phyloP scores from a whole-genome alignment of 2,888 invertebrate species.

The Drosophila tripunctata region DNA sequence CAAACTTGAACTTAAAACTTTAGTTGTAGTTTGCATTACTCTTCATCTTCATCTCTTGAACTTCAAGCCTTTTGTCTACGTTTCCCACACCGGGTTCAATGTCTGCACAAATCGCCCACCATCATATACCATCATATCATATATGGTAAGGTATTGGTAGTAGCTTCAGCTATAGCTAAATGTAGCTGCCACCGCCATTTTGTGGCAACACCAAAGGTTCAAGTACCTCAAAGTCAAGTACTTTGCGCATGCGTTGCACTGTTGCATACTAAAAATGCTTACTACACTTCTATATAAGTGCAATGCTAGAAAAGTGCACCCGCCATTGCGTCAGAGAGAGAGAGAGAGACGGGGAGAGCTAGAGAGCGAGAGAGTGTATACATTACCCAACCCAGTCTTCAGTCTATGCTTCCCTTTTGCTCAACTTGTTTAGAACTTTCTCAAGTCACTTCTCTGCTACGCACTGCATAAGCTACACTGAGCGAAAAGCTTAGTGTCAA shows the following conservation, averaged over 20 bases:
- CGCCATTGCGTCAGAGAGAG: constrained; percentile 24
- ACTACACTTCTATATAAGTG: constrained; percentile 6
- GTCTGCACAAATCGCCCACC: constrained; percentile 56
- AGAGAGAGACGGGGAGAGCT: neutral
- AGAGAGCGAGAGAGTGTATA: constrained; percentile 11
- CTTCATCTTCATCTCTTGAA: neutral
- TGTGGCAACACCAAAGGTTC: constrained; percentile 63
- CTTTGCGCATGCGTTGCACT: constrained; percentile 67
- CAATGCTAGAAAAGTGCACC: constrained; percentile 54
- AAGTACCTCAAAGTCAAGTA: constrained; percentile 65
- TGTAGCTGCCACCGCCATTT: constrained; percentile 65
- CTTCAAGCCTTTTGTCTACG: constrained; percentile 23
- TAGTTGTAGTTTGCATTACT: too few species aligned
- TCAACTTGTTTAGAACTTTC: constrained; percentile 51
- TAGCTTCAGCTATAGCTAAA: neutral
- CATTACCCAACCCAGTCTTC: constrained; percentile 48
- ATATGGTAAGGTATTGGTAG: constrained; percentile 12
- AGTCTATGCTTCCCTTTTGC: constrained; percentile 47
- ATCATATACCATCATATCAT: constrained; percentile 57
- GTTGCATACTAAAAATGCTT: constrained; percentile 32
- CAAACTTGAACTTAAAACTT: constrained; percentile 12
- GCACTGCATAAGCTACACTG: constrained; percentile 39
- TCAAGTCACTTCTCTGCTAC: constrained; percentile 60
- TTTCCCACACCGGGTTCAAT: constrained; percentile 53
- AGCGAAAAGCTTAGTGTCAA: neutral